Conservation (phyloP, 1,140 invertebrate species). For the Dendroctonus ponderosae region DNA sequence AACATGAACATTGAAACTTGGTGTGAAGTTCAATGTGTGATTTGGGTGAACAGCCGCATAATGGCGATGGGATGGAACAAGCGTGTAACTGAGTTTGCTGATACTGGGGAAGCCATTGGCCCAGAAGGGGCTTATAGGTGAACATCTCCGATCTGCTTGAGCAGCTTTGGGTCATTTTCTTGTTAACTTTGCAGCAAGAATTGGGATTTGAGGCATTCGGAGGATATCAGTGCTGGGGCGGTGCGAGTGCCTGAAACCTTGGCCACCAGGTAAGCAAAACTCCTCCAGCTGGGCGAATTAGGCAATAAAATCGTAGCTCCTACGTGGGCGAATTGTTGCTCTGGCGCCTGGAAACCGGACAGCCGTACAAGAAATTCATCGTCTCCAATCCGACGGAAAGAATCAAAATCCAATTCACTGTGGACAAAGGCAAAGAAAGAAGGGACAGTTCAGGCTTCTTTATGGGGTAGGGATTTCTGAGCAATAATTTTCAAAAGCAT, state of each 20-base stretch:
- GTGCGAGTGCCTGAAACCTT: slow-evolving; percentile 62
- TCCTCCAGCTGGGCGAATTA: not conserved
- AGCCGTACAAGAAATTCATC: slow-evolving; percentile 47
- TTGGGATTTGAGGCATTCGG: slow-evolving; percentile 64
- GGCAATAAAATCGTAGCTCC: slow-evolving; percentile 39
- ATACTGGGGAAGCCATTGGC: slow-evolving; percentile 54
- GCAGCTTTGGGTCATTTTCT: not conserved
- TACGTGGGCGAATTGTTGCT: slow-evolving; percentile 76
- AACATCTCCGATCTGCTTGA: not conserved
- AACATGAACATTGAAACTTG: slow-evolving; percentile 62
- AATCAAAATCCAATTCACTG: slow-evolving; percentile 47
- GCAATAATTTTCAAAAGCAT: no score
- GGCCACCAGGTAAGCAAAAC: slow-evolving; percentile 56
- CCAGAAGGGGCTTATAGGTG: slow-evolving; percentile 48
- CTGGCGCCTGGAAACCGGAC: slow-evolving; percentile 57
- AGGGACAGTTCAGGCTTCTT: not conserved
- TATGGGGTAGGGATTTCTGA: no score
- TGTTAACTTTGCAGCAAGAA: slow-evolving; percentile 40
- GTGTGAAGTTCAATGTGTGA: slow-evolving; percentile 59
- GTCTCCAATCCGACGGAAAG: slow-evolving; percentile 44
- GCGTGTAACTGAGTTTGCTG: slow-evolving; percentile 67
- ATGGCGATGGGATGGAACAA: slow-evolving; percentile 71
- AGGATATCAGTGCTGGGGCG: slow-evolving; percentile 69
- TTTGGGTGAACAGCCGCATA: slow-evolving; percentile 61
- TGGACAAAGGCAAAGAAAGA: slow-evolving; percentile 31